A percentile compares a stretch with the other conserved stretches of the same genome.
Evolutionary conservation across 2,888 invertebrate species (phyloP).

Genomic region (Microctonus brassicae): DNA sequence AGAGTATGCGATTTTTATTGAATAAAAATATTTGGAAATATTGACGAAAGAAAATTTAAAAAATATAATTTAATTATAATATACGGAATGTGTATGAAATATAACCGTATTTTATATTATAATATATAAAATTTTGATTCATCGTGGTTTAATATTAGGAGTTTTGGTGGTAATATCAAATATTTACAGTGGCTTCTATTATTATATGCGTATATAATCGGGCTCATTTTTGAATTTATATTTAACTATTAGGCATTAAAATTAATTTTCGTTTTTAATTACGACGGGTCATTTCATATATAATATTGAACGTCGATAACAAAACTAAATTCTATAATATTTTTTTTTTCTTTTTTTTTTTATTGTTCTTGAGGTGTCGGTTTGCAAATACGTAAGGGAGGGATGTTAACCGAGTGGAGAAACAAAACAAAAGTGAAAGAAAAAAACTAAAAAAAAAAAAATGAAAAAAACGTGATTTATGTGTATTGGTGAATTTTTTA

Average conservation of each 20-base stretch:
- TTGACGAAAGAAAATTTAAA: constrained; percentile 29
- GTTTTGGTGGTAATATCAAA: constrained; percentile 25
- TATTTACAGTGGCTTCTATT: constrained; percentile 39
- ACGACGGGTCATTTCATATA: constrained; percentile 37
- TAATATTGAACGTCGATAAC: constrained; percentile 37
- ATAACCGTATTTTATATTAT: constrained; percentile 25
- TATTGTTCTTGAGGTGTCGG: constrained; percentile 44
- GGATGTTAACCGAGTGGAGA: constrained; percentile 38
- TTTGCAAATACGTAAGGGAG: constrained; percentile 33
- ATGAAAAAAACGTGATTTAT: constrained; percentile 16
- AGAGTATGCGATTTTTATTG: too few species aligned
- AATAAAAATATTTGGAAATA: constrained; percentile 28
- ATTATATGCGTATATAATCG: constrained; percentile 46
- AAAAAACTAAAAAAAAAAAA: constrained; percentile 28
- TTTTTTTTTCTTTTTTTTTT: constrained; percentile 30
- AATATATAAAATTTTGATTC: constrained; percentile 29
- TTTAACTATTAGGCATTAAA: constrained; percentile 49
- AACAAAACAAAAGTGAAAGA: constrained; percentile 30
- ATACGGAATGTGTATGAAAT: constrained; percentile 32
- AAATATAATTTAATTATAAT: constrained; percentile 21
- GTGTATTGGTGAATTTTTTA: not conserved
- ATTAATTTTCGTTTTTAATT: constrained; percentile 31
- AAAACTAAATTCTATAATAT: constrained; percentile 23
- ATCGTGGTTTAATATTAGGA: constrained; percentile 22
- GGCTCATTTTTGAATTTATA: constrained; percentile 49